Evolutionary conservation across 2,113 vertebrate genomes (phyloP), one percentile per base, ranked within the genome.

Genomic region (Paratilapia polleni): DNA sequence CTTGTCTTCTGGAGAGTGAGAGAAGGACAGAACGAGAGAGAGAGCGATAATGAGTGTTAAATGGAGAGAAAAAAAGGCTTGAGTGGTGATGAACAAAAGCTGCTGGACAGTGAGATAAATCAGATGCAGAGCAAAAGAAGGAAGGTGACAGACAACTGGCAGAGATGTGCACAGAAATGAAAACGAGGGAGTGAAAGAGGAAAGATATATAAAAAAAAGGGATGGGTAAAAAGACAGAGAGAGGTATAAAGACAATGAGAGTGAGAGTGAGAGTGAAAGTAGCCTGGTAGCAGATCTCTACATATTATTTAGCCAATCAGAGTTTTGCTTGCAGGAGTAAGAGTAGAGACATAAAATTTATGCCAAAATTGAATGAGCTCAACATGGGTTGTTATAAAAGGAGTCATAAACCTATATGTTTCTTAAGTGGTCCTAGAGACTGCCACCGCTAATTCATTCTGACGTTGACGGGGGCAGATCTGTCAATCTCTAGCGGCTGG

Each of bases 11-110:
- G 54, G 26, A 78, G 88, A 79, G 68, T 3, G 28, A 74, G 57
- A 56, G 78, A 80, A 43, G 66, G 56, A 70, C 28, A 74, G 63
- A 52, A 43, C 59, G 74, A 76, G 75, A 63, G 47, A 60, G 28
- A 68, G 85, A 66, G 83, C 66, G 80, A 83, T 78, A 82, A 86
- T 84, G 76, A 80, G 79, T 66, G 85, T 64, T 80, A 81, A 80
- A 80, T 49, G 62, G 81, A 79, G 66, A 75, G 62, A 79, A 20
- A 82, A 8, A 47, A 73, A 64, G 43, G 57, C 17, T 78, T 8
- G 22, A 62, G 76, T 80, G 47, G 61, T 34, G 82, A 64, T 24
- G 78, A 89, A 59, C 57, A 75, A 78, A 87, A 54, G 86, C 63
- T 66, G 76, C 54, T n/a, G 61, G 31, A 77, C 47, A 64, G 73